A percentile compares a stretch with the other conserved stretches of the same genome.
Conservation (phyloP, 2,797 vertebrate genomes). For the Enteromius treurensis region DNA sequence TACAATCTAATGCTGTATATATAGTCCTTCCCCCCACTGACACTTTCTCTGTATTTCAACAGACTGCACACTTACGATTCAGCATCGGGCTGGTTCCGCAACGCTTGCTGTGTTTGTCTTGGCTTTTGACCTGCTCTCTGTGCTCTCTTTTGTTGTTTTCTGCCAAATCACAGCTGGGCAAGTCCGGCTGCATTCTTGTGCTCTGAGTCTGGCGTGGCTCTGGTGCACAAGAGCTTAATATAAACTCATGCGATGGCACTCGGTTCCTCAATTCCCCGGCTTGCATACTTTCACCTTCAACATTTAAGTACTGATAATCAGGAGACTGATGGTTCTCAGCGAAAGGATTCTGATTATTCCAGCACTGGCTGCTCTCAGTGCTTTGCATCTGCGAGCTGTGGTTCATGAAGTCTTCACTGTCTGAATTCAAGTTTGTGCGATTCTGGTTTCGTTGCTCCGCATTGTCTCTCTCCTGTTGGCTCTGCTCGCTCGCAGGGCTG, state of each 20-base stretch:
- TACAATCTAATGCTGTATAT: background rate
- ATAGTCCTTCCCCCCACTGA: background rate
- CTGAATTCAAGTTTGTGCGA: slow-evolving; percentile 44
- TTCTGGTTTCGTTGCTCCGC: slow-evolving; percentile 11
- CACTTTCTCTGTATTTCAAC: slow-evolving; percentile 9
- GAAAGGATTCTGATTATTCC: slow-evolving; percentile 45
- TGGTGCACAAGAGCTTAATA: slow-evolving; percentile 18
- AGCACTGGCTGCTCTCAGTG: slow-evolving; percentile 27
- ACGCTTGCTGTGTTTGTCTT: slow-evolving; percentile 60
- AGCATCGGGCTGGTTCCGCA: slow-evolving; percentile 53
- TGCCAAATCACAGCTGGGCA: slow-evolving; percentile 18
- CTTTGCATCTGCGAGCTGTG: background rate
- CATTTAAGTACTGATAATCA: slow-evolving; percentile 14
- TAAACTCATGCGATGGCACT: slow-evolving; percentile 45
- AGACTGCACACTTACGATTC: slow-evolving; percentile 67
- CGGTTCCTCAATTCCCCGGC: slow-evolving; percentile 14
- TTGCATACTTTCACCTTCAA: background rate
- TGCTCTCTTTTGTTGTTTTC: slow-evolving; percentile 49
- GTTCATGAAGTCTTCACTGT: slow-evolving; percentile 32
- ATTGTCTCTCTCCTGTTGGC: slow-evolving; percentile 19
- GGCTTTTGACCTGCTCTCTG: slow-evolving; percentile 58
- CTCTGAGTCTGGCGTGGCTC: slow-evolving; percentile 55
- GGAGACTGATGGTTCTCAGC: slow-evolving; percentile 3
- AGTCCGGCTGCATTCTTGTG: slow-evolving; percentile 55
- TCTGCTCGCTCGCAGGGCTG: slow-evolving; percentile 18